phyloP scores from a whole-genome alignment of 2,113 vertebrate species.

The Lamprotornis superbus region DNA sequence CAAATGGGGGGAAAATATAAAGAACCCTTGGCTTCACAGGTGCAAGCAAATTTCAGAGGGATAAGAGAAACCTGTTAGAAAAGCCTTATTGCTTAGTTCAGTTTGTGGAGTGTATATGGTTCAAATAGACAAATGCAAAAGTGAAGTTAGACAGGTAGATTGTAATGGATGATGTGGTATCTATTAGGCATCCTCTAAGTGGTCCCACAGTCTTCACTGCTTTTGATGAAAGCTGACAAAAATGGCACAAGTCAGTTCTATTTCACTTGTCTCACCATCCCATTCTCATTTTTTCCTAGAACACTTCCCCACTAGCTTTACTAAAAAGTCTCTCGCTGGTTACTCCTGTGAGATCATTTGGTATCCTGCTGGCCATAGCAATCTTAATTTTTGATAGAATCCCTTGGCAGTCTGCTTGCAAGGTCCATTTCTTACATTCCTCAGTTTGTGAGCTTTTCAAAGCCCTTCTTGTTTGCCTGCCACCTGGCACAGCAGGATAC shows the following conservation, averaged over 20 bases:
- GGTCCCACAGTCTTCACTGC: background rate
- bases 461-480: background rate
- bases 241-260: background rate
- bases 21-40: background rate
- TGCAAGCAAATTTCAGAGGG: background rate
- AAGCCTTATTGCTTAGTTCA: background rate
- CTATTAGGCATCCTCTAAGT: background rate
- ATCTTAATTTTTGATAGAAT: background rate
- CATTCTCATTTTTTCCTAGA: background rate
- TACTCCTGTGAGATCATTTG: background rate
- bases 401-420: background rate
- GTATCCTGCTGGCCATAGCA: background rate
- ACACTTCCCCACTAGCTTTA: background rate
- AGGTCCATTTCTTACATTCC: accelerated
- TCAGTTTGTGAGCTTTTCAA: background rate
- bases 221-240: background rate
- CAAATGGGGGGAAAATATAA: background rate
- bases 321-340: background rate
- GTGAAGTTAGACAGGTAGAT: background rate
- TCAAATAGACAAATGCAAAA: background rate
- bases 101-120: background rate
- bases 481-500: background rate
- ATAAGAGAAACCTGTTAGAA: background rate
- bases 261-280: background rate
- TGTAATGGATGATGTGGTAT: background rate